These are phyloP conservation scores for Ancistrus triradiatus DNA, from an alignment of 2,113 vertebrate species.

Conservation along the genomic window DNA sequence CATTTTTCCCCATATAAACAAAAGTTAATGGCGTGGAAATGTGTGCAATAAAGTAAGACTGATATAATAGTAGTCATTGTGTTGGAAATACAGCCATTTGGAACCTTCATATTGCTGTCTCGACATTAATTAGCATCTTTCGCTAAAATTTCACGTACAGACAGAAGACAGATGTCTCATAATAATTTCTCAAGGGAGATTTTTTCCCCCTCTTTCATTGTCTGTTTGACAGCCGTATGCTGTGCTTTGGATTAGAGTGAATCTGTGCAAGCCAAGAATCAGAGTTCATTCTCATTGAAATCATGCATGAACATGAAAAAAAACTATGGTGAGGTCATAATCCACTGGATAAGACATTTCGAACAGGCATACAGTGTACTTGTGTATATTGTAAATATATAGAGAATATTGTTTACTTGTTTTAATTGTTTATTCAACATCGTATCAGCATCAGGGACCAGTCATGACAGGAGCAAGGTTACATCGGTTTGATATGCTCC, in stretches of 20 bases:
- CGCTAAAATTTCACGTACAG: not conserved
- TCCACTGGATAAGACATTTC: too few relatives aligned
- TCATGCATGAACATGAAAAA: not conserved
- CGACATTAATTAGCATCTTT: slow-evolving; percentile 13
- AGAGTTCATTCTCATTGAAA: not conserved
- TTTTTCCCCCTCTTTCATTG: slow-evolving; percentile 1
- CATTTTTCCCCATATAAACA: not conserved
- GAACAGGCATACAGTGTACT: too few relatives aligned
- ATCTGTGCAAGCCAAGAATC: not conserved
- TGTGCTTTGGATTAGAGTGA: slow-evolving; percentile 22
- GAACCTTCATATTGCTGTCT: slow-evolving; percentile 5
- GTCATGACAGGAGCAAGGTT: too few relatives aligned
- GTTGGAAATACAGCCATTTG: slow-evolving; percentile 3
- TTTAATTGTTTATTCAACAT: too few relatives aligned
- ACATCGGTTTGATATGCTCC: too few relatives aligned
- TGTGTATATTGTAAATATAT: too few relatives aligned
- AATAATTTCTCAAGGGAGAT: slow-evolving; percentile 2
- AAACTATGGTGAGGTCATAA: too few relatives aligned
- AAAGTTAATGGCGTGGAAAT: not conserved
- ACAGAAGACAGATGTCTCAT: not conserved
- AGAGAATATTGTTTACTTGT: too few relatives aligned
- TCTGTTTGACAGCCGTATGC: slow-evolving; percentile 20
- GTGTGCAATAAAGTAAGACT: not conserved
- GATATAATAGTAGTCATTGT: slow-evolving; percentile 1
- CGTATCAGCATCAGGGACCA: too few relatives aligned